Evolutionary conservation across 1,140 invertebrate species (phyloP), one percentile per base, ranked within the genome.

Genomic region (Elysia chlorotica): DNA sequence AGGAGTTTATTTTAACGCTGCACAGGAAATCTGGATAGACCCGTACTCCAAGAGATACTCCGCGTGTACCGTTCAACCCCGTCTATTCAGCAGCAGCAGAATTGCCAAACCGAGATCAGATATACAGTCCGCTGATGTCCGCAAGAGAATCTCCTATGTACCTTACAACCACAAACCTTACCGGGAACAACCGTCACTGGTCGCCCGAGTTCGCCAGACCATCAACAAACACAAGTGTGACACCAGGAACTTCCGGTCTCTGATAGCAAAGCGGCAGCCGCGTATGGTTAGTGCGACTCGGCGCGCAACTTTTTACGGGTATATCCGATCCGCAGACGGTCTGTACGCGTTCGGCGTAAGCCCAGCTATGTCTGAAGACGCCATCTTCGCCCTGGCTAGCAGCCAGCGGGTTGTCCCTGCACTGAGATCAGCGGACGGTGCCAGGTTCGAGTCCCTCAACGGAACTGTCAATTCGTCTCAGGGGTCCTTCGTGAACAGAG

Each of bases 301-400:
- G 36, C 1, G 2, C 1, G 17, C 36, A 10, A 65, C 36, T 23
- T 41, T 41, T n/a, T 65, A 65, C 23, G 63, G 63, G 30, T 65
- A 65, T 28, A 65, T 65, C 17, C 5, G 63, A 41, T 41, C 63
- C 17, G 17, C 48, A 21, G 63, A 65, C 30, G 63, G 36, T 1
- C 28, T 65, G 37, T 65, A 41, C n/a, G 63, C 63, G 21, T 65
- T 65, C 30, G 63, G 63, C 17, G 28, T 38, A 19, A n/a, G n/a
- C n/a, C 6, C 2, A 1, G n/a, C 63, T 28, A 28, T 30, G 21
- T 41, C 37, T 35, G 1, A n/a, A n/a, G n/a, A n/a, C 19, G 5
- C 2, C 35, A 1, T 23, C 4, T 41, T 63, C 61, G 19, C 2
- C 25, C 1, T 28, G 31, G 4, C 5, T 6, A 3, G 17, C 19